Evolutionary conservation across 2,113 vertebrate species (phyloP).

Genomic region (Chrysochloris asiatica): DNA sequence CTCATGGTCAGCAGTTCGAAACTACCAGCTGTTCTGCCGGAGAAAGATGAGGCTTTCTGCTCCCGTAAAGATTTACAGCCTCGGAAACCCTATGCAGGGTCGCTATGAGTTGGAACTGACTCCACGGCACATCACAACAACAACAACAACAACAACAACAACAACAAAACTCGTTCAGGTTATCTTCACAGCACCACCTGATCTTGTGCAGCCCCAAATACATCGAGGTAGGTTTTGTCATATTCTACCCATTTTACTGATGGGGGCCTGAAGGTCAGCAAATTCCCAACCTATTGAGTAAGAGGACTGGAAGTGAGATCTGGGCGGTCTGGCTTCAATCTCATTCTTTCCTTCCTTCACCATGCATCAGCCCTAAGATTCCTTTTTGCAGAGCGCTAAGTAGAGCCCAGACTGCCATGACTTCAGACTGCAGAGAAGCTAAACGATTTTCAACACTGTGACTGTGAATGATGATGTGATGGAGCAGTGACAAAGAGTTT

Average conservation of each 20-base stretch:
- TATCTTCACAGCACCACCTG: neutral
- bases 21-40: no score
- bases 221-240: no score
- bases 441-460: neutral
- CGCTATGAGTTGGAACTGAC: no score
- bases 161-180: neutral
- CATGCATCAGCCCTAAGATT: neutral
- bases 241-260: neutral
- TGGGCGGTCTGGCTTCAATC: neutral
- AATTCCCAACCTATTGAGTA: neutral
- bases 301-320: neutral
- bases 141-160: no score
- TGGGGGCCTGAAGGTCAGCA: neutral
- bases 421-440: neutral
- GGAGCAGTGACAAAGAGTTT: neutral
- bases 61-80: no score
- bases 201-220: neutral
- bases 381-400: neutral
- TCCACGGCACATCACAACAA: no score
- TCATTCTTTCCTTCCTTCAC: no score
- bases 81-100: no score
- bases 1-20: no score
- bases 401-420: neutral
- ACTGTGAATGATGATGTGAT: fast-evolving
- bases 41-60: no score